Evolutionary conservation across 2,113 vertebrate genomes (phyloP).

Genomic region (Calidris pygmaea): DNA sequence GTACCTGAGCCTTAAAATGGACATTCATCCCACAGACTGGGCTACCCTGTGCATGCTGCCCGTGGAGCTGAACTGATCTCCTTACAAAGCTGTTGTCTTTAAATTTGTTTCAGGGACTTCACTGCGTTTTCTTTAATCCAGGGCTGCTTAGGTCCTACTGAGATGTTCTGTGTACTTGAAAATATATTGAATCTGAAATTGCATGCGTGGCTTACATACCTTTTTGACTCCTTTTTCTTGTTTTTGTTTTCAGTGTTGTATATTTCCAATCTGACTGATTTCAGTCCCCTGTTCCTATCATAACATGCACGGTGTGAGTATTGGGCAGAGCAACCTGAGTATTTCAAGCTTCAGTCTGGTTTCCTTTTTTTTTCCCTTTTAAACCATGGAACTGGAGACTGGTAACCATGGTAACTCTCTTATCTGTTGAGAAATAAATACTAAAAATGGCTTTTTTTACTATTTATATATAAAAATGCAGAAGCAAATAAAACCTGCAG

Average conservation of each 20-base stretch:
- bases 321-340: background rate
- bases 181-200: background rate
- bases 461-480: constrained; percentile 52
- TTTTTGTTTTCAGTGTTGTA: background rate
- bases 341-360: constrained; percentile 31
- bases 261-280: constrained; percentile 22
- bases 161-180: background rate
- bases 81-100: background rate
- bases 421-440: constrained; percentile 64
- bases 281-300: background rate
- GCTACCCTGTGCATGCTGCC: background rate
- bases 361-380: background rate
- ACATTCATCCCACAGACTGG: background rate
- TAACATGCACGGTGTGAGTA: background rate
- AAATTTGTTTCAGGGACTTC: background rate
- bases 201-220: background rate
- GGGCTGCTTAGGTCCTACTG: background rate
- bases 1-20: background rate
- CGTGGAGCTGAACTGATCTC: background rate
- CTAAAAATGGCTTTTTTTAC: constrained; percentile 44
- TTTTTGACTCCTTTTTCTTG: background rate
- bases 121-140: background rate
- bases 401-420: constrained; percentile 32
- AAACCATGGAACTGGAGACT: background rate
- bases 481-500: constrained; percentile 36